A percentile compares a stretch with the other conserved stretches of the same genome.
phyloP scores from a whole-genome alignment of 2,113 vertebrate genomes.

The Glareola pratincola region DNA sequence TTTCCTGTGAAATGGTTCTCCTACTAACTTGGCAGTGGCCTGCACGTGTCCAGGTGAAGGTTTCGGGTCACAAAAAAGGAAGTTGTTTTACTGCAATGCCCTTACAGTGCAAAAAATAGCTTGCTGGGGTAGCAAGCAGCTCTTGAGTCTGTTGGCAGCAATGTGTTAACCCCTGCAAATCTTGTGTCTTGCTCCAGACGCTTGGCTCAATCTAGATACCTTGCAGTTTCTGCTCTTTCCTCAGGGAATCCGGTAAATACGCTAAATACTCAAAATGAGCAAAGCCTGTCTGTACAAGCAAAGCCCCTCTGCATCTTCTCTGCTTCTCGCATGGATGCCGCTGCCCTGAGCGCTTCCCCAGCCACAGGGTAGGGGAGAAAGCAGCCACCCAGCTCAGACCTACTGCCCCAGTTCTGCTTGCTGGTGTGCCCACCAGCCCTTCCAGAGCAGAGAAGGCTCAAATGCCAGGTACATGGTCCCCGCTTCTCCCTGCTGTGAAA shows the following conservation, averaged over 20 bases:
- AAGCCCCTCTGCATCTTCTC: not conserved
- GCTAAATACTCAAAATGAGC: not conserved
- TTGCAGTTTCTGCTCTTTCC: not conserved
- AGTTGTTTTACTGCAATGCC: not conserved
- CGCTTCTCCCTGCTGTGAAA: not conserved
- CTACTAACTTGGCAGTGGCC: not conserved
- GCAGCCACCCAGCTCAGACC: not conserved
- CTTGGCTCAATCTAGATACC: not conserved
- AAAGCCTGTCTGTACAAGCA: not conserved
- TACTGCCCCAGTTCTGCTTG: not conserved
- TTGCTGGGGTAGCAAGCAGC: not conserved
- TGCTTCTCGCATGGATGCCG: not conserved
- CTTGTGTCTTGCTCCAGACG: not conserved
- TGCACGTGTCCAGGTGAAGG: not conserved
- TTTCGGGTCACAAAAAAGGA: constrained; percentile 11
- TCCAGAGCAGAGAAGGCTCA: not conserved
- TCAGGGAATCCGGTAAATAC: not conserved
- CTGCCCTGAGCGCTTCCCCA: not conserved
- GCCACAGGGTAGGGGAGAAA: not conserved
- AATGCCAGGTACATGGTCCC: not conserved
- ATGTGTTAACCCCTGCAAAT: not conserved
- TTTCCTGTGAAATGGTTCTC: not conserved
- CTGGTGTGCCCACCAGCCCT: not conserved
- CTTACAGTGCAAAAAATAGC: not conserved
- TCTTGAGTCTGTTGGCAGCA: not conserved